Conservation (phyloP, 2,113 vertebrate genomes). For the Leucopsar rothschildi region DNA sequence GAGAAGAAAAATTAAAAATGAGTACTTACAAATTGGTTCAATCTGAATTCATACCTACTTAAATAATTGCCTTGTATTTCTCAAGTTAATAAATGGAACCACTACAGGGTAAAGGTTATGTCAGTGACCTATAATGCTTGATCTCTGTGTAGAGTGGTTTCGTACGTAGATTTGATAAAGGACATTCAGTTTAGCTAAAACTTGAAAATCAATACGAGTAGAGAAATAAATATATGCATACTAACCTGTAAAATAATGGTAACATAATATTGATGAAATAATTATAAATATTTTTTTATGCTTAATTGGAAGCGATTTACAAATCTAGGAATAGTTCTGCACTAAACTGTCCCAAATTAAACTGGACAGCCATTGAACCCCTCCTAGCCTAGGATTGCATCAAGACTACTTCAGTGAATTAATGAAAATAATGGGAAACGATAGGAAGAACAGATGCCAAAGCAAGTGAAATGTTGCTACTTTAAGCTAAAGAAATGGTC, state of each 20-base stretch:
- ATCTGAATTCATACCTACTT: conserved; percentile 5
- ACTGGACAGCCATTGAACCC: not conserved
- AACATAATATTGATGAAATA: not conserved
- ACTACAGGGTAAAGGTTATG: not conserved
- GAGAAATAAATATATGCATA: not conserved
- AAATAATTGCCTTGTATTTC: conserved; percentile 9
- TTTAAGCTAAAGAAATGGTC: not conserved
- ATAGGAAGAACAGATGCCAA: not conserved
- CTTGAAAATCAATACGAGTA: not conserved
- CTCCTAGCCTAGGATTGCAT: not conserved
- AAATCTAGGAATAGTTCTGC: not conserved
- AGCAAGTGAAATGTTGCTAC: not conserved
- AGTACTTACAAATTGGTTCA: conserved; percentile 20
- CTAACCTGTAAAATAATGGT: not conserved
- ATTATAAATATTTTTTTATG: not conserved
- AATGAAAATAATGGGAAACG: not conserved
- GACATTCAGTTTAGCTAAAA: not conserved
- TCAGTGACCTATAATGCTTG: not conserved
- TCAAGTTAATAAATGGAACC: not conserved
- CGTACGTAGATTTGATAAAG: not conserved
- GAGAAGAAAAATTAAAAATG: conserved; percentile 7
- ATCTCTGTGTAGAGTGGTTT: not conserved
- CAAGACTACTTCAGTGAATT: not conserved
- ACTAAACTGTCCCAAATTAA: not conserved
- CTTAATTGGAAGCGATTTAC: not conserved